Conservation (phyloP, 2,888 invertebrate genomes). For the Anoncus sp. region DNA sequence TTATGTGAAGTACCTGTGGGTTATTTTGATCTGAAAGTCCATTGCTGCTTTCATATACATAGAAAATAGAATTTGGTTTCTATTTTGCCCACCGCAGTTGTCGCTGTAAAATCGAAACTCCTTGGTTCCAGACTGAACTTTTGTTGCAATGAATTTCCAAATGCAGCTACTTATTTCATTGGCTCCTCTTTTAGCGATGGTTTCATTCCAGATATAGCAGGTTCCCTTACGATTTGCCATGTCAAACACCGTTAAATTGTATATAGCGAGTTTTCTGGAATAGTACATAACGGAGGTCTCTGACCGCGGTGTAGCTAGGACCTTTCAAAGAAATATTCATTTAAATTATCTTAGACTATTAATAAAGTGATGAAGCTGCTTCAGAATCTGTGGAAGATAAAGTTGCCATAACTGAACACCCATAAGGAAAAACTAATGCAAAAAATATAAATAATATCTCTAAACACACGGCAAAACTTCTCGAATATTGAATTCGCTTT, state of each 20-base stretch:
- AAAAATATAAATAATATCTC: too few species aligned
- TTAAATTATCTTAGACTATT: background rate
- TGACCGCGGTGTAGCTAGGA: conserved; percentile 19
- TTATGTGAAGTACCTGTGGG: conserved; percentile 10
- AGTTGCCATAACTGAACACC: too few species aligned
- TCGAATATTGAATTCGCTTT: too few species aligned
- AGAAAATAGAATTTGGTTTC: conserved; percentile 44
- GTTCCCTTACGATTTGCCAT: conserved; percentile 40
- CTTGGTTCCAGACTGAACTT: conserved; percentile 33
- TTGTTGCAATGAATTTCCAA: conserved; percentile 45
- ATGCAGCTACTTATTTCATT: conserved; percentile 60
- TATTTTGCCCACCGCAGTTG: conserved; percentile 56
- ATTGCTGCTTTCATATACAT: conserved; percentile 47
- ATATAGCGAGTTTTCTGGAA: conserved; percentile 16
- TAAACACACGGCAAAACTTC: too few species aligned
- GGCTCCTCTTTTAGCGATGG: conserved; percentile 53
- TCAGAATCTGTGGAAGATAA: too few species aligned
- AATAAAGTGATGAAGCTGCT: background rate
- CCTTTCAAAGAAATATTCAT: conserved; percentile 1
- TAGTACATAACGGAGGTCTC: conserved; percentile 18
- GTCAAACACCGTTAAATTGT: conserved; percentile 20
- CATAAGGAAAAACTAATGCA: too few species aligned
- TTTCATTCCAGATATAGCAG: conserved; percentile 62
- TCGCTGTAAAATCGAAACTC: conserved; percentile 54
- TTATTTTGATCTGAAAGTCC: conserved; percentile 33